These are phyloP conservation scores for Laticauda colubrina DNA, from an alignment of 2,113 vertebrate species.

Conservation along the genomic window DNA sequence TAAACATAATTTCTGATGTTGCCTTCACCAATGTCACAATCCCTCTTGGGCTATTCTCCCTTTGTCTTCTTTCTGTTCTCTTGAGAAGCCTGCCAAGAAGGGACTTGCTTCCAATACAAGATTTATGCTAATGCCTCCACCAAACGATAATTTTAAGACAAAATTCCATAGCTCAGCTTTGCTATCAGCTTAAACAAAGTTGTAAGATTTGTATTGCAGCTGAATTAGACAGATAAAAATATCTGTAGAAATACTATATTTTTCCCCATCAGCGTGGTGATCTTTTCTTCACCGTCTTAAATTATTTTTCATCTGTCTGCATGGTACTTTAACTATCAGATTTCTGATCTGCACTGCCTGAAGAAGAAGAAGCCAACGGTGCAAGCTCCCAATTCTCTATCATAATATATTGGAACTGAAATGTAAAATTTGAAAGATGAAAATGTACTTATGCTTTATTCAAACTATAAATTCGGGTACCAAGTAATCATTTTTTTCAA, in stretches of 20 bases:
- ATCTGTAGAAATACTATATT: conserved; percentile 56
- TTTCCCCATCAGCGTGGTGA: conserved; percentile 55
- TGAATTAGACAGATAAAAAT: conserved; percentile 58
- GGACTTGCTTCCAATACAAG: conserved; percentile 75
- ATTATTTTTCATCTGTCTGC: conserved; percentile 51
- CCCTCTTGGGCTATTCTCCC: conserved; percentile 67
- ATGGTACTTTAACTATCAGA: conserved; percentile 55
- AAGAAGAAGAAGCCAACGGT: conserved; percentile 68
- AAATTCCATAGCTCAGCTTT: conserved; percentile 70
- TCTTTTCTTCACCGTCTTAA: conserved; percentile 60
- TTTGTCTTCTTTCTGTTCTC: conserved; percentile 72
- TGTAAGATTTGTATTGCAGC: conserved; percentile 67
- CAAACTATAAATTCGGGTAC: conserved; percentile 37
- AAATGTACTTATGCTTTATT: conserved; percentile 65
- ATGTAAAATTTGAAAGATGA: conserved; percentile 67
- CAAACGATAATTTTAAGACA: conserved; percentile 79
- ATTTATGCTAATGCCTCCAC: conserved; percentile 68
- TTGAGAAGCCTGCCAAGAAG: conserved; percentile 72
- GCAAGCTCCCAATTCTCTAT: conserved; percentile 65
- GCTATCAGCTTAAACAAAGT: conserved; percentile 68
- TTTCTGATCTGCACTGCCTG: conserved; percentile 67
- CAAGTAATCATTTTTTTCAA: not conserved
- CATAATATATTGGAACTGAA: conserved; percentile 72
- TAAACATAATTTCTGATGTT: conserved; percentile 60
- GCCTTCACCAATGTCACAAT: conserved; percentile 58